A percentile compares a stretch with the other conserved stretches of the same genome.
These are phyloP conservation scores for Apistogramma diplotaenia DNA, from an alignment of 2,113 vertebrate species.

Conservation along the genomic window DNA sequence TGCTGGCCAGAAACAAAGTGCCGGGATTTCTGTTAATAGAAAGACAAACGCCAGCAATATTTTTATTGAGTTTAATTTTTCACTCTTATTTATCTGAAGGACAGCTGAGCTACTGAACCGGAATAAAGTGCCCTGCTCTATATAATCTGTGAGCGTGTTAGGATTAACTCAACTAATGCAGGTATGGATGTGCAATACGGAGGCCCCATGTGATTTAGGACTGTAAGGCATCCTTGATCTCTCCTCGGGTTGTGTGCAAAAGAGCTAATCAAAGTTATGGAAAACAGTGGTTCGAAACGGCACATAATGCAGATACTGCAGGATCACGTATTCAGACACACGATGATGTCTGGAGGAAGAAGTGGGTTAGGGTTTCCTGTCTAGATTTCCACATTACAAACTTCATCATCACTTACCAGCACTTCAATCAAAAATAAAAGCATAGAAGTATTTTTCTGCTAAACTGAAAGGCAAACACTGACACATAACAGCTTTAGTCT, in stretches of 20 bases:
- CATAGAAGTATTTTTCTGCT: background rate
- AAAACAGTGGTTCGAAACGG: too few relatives aligned
- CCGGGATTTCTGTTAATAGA: constrained; percentile 27
- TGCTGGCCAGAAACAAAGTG: constrained; percentile 34
- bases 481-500: background rate
- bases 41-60: background rate
- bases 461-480: background rate
- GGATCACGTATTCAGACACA: background rate
- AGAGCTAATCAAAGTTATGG: background rate
- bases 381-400: background rate
- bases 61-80: background rate
- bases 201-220: background rate
- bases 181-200: background rate
- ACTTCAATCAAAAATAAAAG: background rate
- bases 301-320: background rate
- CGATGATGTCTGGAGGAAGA: background rate
- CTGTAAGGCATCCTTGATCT: background rate
- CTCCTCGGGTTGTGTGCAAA: background rate
- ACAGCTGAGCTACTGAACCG: background rate
- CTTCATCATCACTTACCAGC: background rate
- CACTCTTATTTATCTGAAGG: background rate
- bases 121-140: background rate
- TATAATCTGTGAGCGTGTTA: background rate
- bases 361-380: background rate
- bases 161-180: background rate